Evolutionary conservation across 1,140 invertebrate genomes (phyloP).

Genomic region (Pantala flavescens): DNA sequence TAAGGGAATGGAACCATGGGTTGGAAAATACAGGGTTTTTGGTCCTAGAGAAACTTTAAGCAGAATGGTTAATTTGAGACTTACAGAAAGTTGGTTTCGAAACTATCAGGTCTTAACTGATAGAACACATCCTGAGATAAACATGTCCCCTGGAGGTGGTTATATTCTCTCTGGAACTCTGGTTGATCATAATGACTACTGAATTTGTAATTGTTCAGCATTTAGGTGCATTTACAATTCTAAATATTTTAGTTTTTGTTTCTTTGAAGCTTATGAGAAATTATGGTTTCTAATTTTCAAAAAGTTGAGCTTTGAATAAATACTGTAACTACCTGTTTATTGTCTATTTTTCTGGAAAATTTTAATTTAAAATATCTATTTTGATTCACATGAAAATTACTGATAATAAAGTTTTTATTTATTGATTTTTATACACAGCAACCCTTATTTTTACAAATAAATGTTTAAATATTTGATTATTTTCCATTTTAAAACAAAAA

Average conservation of each 20-base stretch:
- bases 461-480: too few relatives aligned
- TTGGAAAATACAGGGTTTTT: neutral
- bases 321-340: too few relatives aligned
- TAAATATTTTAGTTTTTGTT: neutral
- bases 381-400: too few relatives aligned
- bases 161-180: conserved; percentile 60
- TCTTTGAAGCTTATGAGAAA: neutral
- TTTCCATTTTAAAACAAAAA: too few relatives aligned
- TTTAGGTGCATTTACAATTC: neutral
- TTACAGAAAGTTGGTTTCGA: conserved; percentile 78
- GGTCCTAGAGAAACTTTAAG: conserved; percentile 43
- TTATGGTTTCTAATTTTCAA: too few relatives aligned
- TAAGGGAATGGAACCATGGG: conserved; percentile 38
- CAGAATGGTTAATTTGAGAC: conserved; percentile 50
- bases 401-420: too few relatives aligned
- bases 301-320: too few relatives aligned
- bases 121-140: conserved; percentile 72
- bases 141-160: conserved; percentile 62
- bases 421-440: too few relatives aligned
- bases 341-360: too few relatives aligned
- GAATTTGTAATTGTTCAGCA: too few relatives aligned
- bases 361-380: too few relatives aligned
- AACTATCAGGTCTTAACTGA: conserved; percentile 80
- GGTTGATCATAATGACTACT: conserved; percentile 27
- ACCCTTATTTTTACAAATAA: too few relatives aligned